These are phyloP conservation scores for Calypte anna DNA, from an alignment of 2,113 vertebrate genomes.

Conservation along the genomic window DNA sequence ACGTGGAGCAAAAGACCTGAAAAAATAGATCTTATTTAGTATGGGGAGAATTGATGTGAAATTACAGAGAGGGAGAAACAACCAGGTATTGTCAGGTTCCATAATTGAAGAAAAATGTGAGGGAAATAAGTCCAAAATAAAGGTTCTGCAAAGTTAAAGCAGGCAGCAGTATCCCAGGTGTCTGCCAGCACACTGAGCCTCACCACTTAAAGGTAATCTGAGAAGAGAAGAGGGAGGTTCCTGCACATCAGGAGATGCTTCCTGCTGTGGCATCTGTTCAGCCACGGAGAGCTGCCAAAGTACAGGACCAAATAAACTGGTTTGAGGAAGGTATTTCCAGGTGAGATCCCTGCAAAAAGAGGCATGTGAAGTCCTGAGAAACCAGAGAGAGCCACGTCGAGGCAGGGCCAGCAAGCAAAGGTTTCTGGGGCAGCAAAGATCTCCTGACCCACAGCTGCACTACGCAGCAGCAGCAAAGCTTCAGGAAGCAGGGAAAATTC, in stretches of 20 bases:
- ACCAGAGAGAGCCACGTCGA: neutral
- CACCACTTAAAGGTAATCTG: neutral
- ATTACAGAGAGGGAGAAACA: slow-evolving; percentile 12
- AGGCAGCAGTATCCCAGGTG: neutral
- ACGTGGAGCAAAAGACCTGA: neutral
- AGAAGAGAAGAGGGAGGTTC: neutral
- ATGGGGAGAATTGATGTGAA: neutral
- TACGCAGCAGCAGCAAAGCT: neutral
- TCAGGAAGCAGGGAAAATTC: neutral
- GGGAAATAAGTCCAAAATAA: neutral
- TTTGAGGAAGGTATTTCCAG: neutral
- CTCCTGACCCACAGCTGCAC: neutral
- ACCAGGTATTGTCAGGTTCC: neutral
- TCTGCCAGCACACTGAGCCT: neutral
- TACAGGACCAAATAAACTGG: neutral
- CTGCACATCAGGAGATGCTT: neutral
- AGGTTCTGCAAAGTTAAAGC: neutral
- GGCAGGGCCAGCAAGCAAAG: neutral
- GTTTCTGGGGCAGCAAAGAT: neutral
- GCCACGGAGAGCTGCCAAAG: neutral
- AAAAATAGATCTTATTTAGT: neutral
- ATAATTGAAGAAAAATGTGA: slow-evolving; percentile 22
- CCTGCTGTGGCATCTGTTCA: neutral
- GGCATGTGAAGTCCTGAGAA: accelerated
- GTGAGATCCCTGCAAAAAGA: neutral